phyloP scores from a whole-genome alignment of 2,888 invertebrate genomes.

The Drosophila maculinotata region DNA sequence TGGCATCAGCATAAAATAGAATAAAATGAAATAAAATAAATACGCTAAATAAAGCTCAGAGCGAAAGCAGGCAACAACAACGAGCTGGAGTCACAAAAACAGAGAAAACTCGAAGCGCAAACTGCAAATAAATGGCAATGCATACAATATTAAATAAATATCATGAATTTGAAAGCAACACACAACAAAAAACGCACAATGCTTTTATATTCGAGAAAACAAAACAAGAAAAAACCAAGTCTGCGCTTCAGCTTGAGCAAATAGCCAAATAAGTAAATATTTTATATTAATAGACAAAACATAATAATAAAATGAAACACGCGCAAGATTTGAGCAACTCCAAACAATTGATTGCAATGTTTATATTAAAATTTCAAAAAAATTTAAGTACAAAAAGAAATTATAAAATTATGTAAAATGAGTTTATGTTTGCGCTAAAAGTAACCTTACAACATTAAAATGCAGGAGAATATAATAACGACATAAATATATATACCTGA shows the following conservation, averaged over 20 bases:
- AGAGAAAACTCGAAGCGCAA: no score
- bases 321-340: slow-evolving; percentile 10
- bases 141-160: slow-evolving; percentile 36
- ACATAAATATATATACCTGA: no score
- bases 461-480: no score
- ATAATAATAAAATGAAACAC: not conserved
- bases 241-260: slow-evolving; percentile 55
- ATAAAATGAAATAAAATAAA: slow-evolving; percentile 39
- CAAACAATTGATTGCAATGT: slow-evolving; percentile 1
- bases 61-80: slow-evolving; percentile 38
- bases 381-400: not conserved
- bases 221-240: slow-evolving; percentile 22
- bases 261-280: slow-evolving; percentile 56
- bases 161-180: slow-evolving; percentile 30
- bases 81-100: no score
- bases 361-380: not conserved
- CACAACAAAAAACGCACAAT: slow-evolving; percentile 26
- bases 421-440: no score
- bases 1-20: slow-evolving; percentile 59
- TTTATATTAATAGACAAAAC: slow-evolving; percentile 1
- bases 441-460: no score
- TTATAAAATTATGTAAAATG: not conserved
- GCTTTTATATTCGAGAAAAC: slow-evolving; percentile 3
- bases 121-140: slow-evolving; percentile 24
- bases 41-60: slow-evolving; percentile 22